Base-by-base conservation (phyloP, 2,888 invertebrate species). In the Andrena trimmerana region DNA sequence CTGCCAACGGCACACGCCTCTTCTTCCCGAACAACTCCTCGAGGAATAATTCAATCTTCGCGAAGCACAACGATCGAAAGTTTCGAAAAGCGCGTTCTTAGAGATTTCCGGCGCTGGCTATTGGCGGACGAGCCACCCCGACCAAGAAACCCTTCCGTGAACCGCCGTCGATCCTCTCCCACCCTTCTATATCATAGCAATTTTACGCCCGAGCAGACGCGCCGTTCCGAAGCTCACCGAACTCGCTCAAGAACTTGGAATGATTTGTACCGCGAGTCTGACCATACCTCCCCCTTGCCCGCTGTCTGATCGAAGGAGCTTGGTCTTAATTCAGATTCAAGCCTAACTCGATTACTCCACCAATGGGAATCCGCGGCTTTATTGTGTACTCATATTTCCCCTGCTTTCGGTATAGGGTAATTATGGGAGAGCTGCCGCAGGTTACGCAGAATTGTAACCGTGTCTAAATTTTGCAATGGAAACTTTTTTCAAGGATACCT, bases 111-210 rank as follows among this genome's bases (percentile, higher is more conserved):
- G 24, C 65, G 80, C 27, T 52, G 85, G 83, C 76, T 80, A 86
- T 88, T 83, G 88, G 83, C 54, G 77, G 60, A 76, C 70, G 65
- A 42, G 42, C 20, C 54, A 29, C 63, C 81, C 67, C 60, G 54
- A 69, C 62, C 71, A 57, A 63, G 59, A 68, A 81, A 78, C 83
- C 67, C 66, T 73, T 78, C 7, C 13, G 24, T 77, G 85, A 78
- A 87, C 78, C 81, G 83, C 77, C 68, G 71, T 78, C 88, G 78
- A 68, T 81, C 60, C 73, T 71, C 80, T 74, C 85, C 76, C 78
- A 36, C 69, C 69, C 78, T 72, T 85, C 90, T 92, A 93, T 93
- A 93, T 93, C 93, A 92, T 93, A 92, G 90, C 93, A 93, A 93
- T 93, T 93, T 93, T 92, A 92, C 92, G 92, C 91, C 84, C 89